Percentiles rank a stretch among this genome's conserved stretches.
Evolutionary conservation across 2,797 vertebrate species (phyloP).

Genomic region (Megaceryle alcyon): DNA sequence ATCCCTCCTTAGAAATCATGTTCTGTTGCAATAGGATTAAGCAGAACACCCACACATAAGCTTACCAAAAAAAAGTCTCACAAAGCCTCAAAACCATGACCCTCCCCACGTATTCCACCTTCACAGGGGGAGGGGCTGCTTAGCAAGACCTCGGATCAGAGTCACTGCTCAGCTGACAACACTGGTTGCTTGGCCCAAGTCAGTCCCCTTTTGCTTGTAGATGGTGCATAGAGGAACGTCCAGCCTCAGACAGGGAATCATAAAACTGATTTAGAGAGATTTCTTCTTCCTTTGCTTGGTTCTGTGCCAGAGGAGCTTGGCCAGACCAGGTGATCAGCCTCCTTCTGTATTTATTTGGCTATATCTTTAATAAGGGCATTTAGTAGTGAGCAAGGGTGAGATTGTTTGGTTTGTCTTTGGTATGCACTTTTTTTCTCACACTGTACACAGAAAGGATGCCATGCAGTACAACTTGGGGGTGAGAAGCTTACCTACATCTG

Average conservation of each 20-base stretch:
- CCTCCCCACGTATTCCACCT: not conserved
- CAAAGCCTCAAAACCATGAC: not conserved
- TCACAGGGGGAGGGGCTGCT: not conserved
- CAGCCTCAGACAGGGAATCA: not conserved
- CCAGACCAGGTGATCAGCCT: not conserved
- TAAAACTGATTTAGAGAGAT: conserved; percentile 31
- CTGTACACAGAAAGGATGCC: not conserved
- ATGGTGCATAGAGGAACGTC: not conserved
- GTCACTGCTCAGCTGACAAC: not conserved
- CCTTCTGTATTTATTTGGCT: not conserved
- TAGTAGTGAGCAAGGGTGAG: not conserved
- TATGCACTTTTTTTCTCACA: not conserved
- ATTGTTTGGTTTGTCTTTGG: not conserved
- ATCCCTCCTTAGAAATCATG: fast-evolving
- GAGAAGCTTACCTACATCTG: not conserved
- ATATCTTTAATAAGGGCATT: not conserved
- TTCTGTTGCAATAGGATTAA: not conserved
- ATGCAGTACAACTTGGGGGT: not conserved
- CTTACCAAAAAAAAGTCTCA: not conserved
- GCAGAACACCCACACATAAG: not conserved
- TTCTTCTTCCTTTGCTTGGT: not conserved
- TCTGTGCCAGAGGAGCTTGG: not conserved
- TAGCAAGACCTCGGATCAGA: not conserved
- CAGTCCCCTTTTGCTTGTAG: not conserved
- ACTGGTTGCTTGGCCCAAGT: not conserved